Conservation (phyloP, 2,888 invertebrate genomes). For the Seira sanloemensis region DNA sequence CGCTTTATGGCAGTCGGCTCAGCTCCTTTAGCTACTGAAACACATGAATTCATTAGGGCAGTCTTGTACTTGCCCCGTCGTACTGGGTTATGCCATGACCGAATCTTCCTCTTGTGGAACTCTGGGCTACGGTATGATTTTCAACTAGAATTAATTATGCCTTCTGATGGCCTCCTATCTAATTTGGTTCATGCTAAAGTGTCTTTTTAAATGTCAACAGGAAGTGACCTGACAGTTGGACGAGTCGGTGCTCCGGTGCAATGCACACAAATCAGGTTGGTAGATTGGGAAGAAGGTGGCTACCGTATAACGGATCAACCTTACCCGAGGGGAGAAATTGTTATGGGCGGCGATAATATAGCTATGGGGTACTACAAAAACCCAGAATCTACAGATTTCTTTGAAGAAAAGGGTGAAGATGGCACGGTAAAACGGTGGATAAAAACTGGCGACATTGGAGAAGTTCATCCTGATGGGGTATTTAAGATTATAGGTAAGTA, state of each 20-base stretch:
- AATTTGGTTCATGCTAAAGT: too few species aligned
- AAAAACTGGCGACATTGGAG: conserved; percentile 96
- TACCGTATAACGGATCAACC: conserved; percentile 92
- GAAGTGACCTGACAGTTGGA: conserved; percentile 84
- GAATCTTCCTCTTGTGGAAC: conserved; percentile 95
- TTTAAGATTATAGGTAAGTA: conserved; percentile 94
- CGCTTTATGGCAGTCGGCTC: conserved; percentile 92
- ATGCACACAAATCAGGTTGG: conserved; percentile 88
- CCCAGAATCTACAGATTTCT: conserved; percentile 93
- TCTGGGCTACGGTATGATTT: conserved; percentile 64
- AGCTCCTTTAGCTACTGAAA: conserved; percentile 94
- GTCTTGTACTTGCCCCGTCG: conserved; percentile 91
- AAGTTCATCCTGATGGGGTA: conserved; percentile 94
- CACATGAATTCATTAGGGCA: conserved; percentile 94
- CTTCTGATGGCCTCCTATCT: too few species aligned
- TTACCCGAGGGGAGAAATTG: conserved; percentile 89
- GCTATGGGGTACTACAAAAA: conserved; percentile 95
- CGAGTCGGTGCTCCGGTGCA: conserved; percentile 92
- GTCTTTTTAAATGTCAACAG: conserved; percentile 75
- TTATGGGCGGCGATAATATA: conserved; percentile 91
- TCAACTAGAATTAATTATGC: too few species aligned
- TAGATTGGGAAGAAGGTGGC: conserved; percentile 96
- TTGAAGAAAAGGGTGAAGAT: conserved; percentile 85
- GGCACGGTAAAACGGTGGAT: too few species aligned
- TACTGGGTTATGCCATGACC: conserved; percentile 97